phyloP scores from a whole-genome alignment of 2,113 vertebrate genomes.

The Myiozetetes cayanensis region DNA sequence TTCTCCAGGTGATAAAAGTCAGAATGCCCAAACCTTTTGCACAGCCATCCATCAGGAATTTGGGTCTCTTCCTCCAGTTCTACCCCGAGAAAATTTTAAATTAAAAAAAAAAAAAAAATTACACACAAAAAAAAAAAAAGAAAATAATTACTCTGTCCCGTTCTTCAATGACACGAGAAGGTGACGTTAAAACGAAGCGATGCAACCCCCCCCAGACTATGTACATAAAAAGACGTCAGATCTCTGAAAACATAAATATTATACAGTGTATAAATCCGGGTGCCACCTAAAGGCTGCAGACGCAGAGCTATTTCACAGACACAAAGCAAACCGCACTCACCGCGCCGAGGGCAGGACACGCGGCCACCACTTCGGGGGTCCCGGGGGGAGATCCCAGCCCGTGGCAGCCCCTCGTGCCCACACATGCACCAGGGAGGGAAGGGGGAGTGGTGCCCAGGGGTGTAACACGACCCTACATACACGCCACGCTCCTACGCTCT shows the following conservation, averaged over 20 bases:
- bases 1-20: neutral
- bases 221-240: slow-evolving; percentile 32
- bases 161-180: neutral
- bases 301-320: slow-evolving; percentile 13
- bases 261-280: slow-evolving; percentile 43
- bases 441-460: neutral
- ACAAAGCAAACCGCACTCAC: slow-evolving; percentile 23
- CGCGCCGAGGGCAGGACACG: neutral
- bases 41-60: neutral
- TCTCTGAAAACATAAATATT: slow-evolving; percentile 60
- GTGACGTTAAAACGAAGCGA: neutral
- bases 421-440: neutral
- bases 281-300: slow-evolving; percentile 23
- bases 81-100: neutral
- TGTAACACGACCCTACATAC: neutral
- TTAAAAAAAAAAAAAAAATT: neutral
- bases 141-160: neutral
- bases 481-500: neutral
- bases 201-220: neutral
- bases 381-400: neutral
- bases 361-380: neutral
- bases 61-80: slow-evolving; percentile 1
- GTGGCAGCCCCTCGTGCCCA: fast-evolving
- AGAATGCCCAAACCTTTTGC: neutral
- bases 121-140: neutral